Conservation (phyloP, 2,888 invertebrate genomes). For the Eurois occulta region DNA sequence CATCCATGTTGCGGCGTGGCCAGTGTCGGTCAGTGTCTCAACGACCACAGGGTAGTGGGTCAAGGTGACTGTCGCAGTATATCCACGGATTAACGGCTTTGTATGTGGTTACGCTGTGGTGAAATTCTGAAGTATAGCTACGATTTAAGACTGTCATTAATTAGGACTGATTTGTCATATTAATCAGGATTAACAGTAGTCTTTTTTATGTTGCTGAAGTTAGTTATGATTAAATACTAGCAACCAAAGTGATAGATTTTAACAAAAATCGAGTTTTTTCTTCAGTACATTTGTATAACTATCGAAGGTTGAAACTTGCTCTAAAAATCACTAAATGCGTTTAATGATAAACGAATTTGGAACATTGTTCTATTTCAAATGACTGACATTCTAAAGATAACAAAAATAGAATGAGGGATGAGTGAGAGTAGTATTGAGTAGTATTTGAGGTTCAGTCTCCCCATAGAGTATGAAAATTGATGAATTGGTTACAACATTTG, state of each 20-base stretch:
- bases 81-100: conserved; percentile 5
- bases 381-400: neutral
- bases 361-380: neutral
- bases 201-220: neutral
- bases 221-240: neutral
- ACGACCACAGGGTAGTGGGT: conserved; percentile 37
- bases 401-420: neutral
- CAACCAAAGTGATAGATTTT: neutral
- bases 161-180: no score
- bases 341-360: neutral
- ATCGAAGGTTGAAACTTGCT: neutral
- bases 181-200: neutral
- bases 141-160: neutral
- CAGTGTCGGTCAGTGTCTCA: conserved; percentile 52
- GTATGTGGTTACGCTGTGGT: neutral
- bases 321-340: neutral
- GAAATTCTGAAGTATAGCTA: neutral
- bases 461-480: neutral
- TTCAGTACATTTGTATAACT: neutral
- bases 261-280: neutral
- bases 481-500: neutral
- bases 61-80: conserved; percentile 31
- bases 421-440: neutral
- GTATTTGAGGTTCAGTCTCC: neutral
- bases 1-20: conserved; percentile 40